phyloP scores from a whole-genome alignment of 2,888 invertebrate species.

The Arctia plantaginis region DNA sequence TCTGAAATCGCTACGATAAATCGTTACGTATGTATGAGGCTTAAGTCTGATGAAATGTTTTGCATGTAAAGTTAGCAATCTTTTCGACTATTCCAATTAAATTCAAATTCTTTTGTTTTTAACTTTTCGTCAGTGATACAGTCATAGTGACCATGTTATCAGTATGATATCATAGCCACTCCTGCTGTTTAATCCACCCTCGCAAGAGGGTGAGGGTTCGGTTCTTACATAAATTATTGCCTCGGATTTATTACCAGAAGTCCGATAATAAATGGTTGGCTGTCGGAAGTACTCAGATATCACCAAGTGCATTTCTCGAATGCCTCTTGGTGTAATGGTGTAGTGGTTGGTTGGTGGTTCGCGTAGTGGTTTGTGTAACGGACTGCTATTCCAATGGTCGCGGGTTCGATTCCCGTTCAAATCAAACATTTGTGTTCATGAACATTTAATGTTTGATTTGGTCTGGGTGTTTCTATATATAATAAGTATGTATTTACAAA shows the following conservation, averaged over 20 bases:
- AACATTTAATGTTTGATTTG: too few relatives aligned
- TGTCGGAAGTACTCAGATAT: conserved; percentile 36
- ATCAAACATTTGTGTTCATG: too few relatives aligned
- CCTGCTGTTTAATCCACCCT: not conserved
- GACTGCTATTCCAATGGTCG: too few relatives aligned
- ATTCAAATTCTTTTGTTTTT: not conserved
- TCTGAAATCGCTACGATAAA: too few relatives aligned
- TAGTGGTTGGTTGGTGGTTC: too few relatives aligned
- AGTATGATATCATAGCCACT: conserved; percentile 8
- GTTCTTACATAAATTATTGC: conserved; percentile 41
- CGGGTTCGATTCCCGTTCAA: too few relatives aligned
- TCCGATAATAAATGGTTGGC: conserved; percentile 16
- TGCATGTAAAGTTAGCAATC: not conserved
- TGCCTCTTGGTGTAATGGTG: conserved; percentile 18
- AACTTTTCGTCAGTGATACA: not conserved
- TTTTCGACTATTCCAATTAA: not conserved
- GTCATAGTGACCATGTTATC: not conserved
- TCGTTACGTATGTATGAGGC: too few relatives aligned
- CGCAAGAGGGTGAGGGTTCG: conserved; percentile 15
- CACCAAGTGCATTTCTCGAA: conserved; percentile 31
- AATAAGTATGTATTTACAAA: too few relatives aligned
- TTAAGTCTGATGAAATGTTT: too few relatives aligned
- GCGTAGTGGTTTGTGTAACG: too few relatives aligned
- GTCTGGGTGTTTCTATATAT: too few relatives aligned
- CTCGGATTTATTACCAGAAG: conserved; percentile 30